Percentiles rank a stretch among this genome's conserved stretches.
phyloP scores from a whole-genome alignment of 2,113 vertebrate genomes.

The Lampris incognitus region DNA sequence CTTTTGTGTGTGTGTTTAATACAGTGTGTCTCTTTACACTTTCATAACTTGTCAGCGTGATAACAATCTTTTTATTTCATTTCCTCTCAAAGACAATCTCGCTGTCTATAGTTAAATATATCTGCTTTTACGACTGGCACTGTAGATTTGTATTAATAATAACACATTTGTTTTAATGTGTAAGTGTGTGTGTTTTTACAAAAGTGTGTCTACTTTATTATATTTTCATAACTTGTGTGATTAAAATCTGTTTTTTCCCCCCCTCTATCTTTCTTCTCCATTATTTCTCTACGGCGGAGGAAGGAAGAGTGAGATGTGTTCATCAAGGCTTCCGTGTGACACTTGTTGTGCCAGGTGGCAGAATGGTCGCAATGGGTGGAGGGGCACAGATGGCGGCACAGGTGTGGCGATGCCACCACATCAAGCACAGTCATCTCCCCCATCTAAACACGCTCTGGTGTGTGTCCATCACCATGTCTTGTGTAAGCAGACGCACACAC shows the following conservation, averaged over 20 bases:
- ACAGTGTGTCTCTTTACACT: background rate
- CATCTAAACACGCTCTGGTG: conserved; percentile 70
- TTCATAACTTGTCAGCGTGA: no score
- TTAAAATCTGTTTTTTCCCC: background rate
- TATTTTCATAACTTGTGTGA: background rate
- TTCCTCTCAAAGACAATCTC: background rate
- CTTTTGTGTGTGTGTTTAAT: background rate
- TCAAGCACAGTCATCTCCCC: conserved; percentile 74
- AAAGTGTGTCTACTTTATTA: background rate
- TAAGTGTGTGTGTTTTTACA: no score
- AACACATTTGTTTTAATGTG: no score
- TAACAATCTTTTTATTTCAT: background rate
- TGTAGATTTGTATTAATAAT: no score
- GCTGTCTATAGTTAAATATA: background rate
- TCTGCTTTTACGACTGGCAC: no score
- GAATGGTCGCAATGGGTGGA: conserved; percentile 62
- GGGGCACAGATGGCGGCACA: conserved; percentile 82
- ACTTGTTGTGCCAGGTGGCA: conserved; percentile 71
- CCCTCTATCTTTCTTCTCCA: conserved; percentile 7
- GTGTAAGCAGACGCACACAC: conserved; percentile 30
- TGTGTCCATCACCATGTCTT: conserved; percentile 31
- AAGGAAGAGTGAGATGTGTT: conserved; percentile 70
- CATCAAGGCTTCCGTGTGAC: conserved; percentile 60
- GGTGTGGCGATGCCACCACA: conserved; percentile 80
- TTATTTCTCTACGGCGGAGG: conserved; percentile 43